Percentiles rank a stretch among this genome's conserved stretches.
Conservation (phyloP, 2,797 vertebrate genomes). For the Periparus ater region DNA sequence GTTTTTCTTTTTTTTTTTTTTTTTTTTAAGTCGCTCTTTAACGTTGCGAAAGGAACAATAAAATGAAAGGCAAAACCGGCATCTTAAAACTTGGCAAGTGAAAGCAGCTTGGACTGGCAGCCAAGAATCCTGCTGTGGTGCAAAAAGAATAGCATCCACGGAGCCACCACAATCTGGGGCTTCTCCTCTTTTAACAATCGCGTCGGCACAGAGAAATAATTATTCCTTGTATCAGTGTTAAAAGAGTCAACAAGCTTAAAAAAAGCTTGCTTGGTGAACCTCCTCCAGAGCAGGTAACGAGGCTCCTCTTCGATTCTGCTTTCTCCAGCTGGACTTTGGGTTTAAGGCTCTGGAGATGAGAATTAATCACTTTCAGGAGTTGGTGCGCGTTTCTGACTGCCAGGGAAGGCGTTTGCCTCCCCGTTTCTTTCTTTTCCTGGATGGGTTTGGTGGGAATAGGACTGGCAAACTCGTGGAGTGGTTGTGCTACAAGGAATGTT, state of each 20-base stretch:
- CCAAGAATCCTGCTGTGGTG: constrained; percentile 90
- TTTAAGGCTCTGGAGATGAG: background rate
- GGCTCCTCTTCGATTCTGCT: constrained; percentile 31
- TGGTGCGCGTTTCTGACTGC: background rate
- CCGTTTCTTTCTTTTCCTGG: background rate
- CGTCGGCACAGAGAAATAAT: constrained; percentile 63
- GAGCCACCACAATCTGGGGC: constrained; percentile 50
- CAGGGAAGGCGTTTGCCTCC: background rate
- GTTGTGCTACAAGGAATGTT: background rate
- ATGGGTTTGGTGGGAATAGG: background rate
- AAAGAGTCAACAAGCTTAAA: constrained; percentile 69
- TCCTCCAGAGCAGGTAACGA: constrained; percentile 51
- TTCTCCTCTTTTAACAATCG: constrained; percentile 56
- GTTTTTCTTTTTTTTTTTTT: background rate
- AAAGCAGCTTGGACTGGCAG: constrained; percentile 85
- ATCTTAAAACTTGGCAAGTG: constrained; percentile 85
- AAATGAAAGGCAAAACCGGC: constrained; percentile 70
- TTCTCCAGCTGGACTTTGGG: background rate
- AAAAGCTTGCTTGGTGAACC: constrained; percentile 37
- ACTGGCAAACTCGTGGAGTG: background rate
- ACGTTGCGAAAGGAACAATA: constrained; percentile 71
- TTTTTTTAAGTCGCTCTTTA: constrained; percentile 62
- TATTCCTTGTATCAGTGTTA: constrained; percentile 63
- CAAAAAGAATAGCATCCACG: constrained; percentile 77
- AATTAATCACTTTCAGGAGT: background rate